Percentiles rank a stretch among this genome's conserved stretches.
Conservation (phyloP, 2,113 vertebrate species). For the Coptodon bakossiorum region DNA sequence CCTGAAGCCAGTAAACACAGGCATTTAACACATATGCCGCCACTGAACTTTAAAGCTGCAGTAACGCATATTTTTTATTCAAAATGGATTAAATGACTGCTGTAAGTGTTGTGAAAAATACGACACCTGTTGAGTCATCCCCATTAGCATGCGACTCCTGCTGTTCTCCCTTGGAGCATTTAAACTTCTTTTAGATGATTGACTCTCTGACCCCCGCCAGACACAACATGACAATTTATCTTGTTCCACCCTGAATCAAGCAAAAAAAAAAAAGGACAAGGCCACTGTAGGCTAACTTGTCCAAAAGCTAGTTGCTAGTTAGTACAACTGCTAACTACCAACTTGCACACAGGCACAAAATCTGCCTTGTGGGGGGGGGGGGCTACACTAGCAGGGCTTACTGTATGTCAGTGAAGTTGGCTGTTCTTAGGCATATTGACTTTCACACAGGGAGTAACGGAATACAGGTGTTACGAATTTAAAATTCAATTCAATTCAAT, state of each 20-base stretch:
- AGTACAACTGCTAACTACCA: not conserved
- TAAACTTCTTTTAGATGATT: not conserved
- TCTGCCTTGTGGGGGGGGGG: not conserved
- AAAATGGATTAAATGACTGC: not conserved
- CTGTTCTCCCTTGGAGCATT: not conserved
- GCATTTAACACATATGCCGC: not conserved
- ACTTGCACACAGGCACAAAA: not conserved
- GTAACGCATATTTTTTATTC: not conserved
- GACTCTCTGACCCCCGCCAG: not conserved
- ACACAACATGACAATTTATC: not conserved
- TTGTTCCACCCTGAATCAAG: not conserved
- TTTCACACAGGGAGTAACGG: not conserved
- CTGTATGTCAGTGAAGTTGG: not conserved
- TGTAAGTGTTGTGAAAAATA: not conserved
- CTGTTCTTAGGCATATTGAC: not conserved
- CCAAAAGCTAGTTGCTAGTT: not conserved
- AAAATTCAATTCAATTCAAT: too few species aligned
- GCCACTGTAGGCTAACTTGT: not conserved
- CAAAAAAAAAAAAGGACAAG: not conserved
- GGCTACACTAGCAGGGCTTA: not conserved
- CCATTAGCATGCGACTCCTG: not conserved
- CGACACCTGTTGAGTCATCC: not conserved
- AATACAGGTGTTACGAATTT: not conserved
- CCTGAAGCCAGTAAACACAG: not conserved
- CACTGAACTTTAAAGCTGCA: not conserved